Conservation (phyloP, 2,888 invertebrate genomes). For the Cheilosia impressa region DNA sequence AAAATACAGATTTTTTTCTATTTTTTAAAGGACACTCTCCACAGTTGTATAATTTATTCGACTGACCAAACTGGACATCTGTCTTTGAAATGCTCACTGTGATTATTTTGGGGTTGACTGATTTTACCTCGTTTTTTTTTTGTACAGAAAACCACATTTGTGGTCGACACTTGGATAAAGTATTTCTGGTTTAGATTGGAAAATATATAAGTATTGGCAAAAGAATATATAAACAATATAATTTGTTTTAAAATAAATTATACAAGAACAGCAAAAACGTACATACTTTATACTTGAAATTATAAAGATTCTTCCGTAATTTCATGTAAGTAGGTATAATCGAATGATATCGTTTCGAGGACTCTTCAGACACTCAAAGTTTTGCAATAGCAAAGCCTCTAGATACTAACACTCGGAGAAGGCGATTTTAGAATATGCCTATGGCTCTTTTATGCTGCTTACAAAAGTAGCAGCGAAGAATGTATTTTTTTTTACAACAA, state of each 20-base stretch:
- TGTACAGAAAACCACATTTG: conserved; percentile 40
- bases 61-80: conserved; percentile 73
- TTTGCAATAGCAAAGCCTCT: conserved; percentile 26
- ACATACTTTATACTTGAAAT: not conserved
- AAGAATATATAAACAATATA: not conserved
- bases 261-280: not conserved
- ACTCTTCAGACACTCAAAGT: conserved; percentile 57
- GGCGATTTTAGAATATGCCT: conserved; percentile 62
- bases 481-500: conserved; percentile 27
- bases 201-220: not conserved
- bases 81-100: conserved; percentile 71
- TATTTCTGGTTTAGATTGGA: conserved; percentile 23
- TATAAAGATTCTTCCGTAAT: not conserved
- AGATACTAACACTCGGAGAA: conserved; percentile 12
- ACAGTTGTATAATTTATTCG: conserved; percentile 73
- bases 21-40: conserved; percentile 50
- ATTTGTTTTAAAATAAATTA: not conserved
- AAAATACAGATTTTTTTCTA: conserved; percentile 60
- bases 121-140: conserved; percentile 54
- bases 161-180: conserved; percentile 59
- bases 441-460: conserved; percentile 63
- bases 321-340: conserved; percentile 19
- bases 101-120: conserved; percentile 74
- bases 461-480: conserved; percentile 46
- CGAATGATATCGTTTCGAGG: conserved; percentile 39